Percentiles rank a stretch among this genome's conserved stretches.
Evolutionary conservation across 2,797 vertebrate genomes (phyloP).

Genomic region (Labeo calbasu): DNA sequence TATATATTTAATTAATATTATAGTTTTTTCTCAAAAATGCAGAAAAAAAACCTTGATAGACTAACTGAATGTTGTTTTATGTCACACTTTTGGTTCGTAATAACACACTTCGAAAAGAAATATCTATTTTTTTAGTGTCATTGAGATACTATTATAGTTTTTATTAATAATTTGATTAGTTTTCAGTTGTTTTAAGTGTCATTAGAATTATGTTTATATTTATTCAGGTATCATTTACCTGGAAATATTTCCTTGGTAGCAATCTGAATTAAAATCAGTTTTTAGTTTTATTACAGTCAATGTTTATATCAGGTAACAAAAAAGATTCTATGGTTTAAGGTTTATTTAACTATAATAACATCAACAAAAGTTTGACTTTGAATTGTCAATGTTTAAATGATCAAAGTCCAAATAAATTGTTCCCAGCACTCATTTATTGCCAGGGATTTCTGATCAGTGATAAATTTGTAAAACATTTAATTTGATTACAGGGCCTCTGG

Average conservation of each 20-base stretch:
- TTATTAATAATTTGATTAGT: not conserved
- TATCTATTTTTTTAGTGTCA: no score
- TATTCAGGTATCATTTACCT: not conserved
- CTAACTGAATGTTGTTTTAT: not conserved
- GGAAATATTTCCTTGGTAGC: not conserved
- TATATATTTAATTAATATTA: not conserved
- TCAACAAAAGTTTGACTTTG: not conserved
- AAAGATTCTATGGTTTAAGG: not conserved
- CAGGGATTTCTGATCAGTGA: not conserved
- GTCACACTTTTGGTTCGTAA: not conserved
- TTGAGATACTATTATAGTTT: not conserved
- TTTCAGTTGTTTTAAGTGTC: not conserved
- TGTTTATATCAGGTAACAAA: not conserved
- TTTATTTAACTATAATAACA: not conserved
- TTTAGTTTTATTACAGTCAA: not conserved
- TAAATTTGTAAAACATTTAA: not conserved
- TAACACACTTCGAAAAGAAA: no score
- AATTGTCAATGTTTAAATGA: slow-evolving; percentile 44
- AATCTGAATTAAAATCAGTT: not conserved
- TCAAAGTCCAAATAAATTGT: slow-evolving; percentile 44
- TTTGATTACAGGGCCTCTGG: slow-evolving; percentile 58
- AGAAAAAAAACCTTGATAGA: not conserved
- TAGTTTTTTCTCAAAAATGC: not conserved
- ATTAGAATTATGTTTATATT: no score
- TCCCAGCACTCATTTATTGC: not conserved